A percentile compares a stretch with the other conserved stretches of the same genome.
phyloP scores from a whole-genome alignment of 2,888 invertebrate species.

The Rhamphomyia laevipes region DNA sequence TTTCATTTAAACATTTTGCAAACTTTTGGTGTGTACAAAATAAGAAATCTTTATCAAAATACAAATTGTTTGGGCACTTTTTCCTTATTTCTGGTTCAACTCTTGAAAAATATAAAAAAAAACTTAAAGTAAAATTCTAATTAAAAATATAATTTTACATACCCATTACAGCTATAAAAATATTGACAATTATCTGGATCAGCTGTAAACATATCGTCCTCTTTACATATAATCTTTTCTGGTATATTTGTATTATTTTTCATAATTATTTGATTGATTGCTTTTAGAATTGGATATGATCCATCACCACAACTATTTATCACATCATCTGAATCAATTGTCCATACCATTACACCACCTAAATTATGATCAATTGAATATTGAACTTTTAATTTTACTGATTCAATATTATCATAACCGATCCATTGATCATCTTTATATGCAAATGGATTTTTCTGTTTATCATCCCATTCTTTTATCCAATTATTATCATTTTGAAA shows the following conservation, averaged over 20 bases:
- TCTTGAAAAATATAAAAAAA: too few species aligned
- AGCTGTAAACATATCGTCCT: too few species aligned
- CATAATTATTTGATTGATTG: not conserved
- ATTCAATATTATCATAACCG: constrained; percentile 73
- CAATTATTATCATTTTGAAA: not conserved
- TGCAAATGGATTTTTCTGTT: constrained; percentile 50
- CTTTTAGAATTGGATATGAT: not conserved
- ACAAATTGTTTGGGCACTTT: too few species aligned
- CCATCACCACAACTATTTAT: not conserved
- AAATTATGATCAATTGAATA: constrained; percentile 61
- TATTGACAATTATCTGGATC: too few species aligned
- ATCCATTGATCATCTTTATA: constrained; percentile 75
- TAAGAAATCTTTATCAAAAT: too few species aligned
- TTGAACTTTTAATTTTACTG: constrained; percentile 64
- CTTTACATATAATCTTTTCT: too few species aligned
- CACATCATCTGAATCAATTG: constrained; percentile 62
- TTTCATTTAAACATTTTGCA: too few species aligned
- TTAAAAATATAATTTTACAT: too few species aligned
- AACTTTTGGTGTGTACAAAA: too few species aligned
- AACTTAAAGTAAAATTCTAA: too few species aligned
- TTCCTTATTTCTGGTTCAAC: too few species aligned
- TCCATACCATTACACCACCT: constrained; percentile 76
- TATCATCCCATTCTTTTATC: not conserved
- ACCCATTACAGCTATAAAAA: too few species aligned
- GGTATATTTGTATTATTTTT: not conserved